Conservation (phyloP, 2,888 invertebrate species). For the Scelioninae gen. 1 region DNA sequence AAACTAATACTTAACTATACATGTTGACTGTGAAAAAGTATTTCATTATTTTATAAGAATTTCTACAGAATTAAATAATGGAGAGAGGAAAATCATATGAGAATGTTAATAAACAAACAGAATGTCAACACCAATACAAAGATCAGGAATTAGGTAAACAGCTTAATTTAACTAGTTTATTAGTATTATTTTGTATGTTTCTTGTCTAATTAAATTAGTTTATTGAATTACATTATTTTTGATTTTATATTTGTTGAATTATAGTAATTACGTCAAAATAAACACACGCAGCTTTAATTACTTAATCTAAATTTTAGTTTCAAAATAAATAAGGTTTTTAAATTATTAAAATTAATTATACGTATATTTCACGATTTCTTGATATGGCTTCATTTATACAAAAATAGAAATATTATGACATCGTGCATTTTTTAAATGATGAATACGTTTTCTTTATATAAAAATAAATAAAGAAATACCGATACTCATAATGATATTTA, state of each 20-base stretch:
- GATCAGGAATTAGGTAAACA: slow-evolving; percentile 9
- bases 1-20: not conserved
- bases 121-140: slow-evolving; percentile 6
- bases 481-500: no score
- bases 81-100: slow-evolving; percentile 2
- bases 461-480: no score
- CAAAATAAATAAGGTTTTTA: no score
- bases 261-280: not conserved
- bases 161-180: slow-evolving; percentile 2
- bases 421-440: no score
- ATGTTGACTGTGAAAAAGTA: slow-evolving; percentile 1
- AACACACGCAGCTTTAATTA: not conserved
- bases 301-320: no score
- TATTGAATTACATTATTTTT: not conserved
- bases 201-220: not conserved
- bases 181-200: not conserved
- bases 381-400: no score
- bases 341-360: no score
- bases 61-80: not conserved
- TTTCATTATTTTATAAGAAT: not conserved
- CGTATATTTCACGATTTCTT: no score
- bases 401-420: no score
- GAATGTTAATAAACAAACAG: slow-evolving; percentile 11
- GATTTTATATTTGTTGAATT: not conserved
- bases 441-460: no score